Evolutionary conservation across 1,140 invertebrate genomes (phyloP), one percentile per base, ranked within the genome.

Genomic region (Mya arenaria): DNA sequence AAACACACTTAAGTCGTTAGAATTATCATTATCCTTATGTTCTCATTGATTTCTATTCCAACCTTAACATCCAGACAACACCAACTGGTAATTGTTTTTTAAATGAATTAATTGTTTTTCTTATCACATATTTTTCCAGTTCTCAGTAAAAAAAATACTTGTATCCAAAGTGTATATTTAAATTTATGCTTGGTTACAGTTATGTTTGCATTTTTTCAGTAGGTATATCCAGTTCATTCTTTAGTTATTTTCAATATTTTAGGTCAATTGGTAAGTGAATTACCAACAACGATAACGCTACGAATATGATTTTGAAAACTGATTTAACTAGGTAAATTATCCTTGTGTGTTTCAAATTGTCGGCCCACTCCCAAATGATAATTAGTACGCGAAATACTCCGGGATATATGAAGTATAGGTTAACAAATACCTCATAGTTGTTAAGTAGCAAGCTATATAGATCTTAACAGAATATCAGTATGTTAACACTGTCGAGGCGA

Each of bases 401-500:
- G 41, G 8, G 13, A 55, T 60, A 56, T 25, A 74, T 3, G 32
- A 34, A 37, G n/a, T n/a, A 74, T 23, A 74, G 37, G 55, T 56
- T 34, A 60, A 39, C 36, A 58, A 34, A 52, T 58, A 58, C 56
- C 13, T 36, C 30, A 52, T 52, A 69, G 69, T 74, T 74, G 71
- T 74, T 32, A 74, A 74, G 36, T 60, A 74, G 71, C 25, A 28
- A 28, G 15, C 37, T 32, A 74, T 25, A 55, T 34, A 74, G 58
- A 60, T 74, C 55, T 28, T 28, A 1, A 0, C 30, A 4, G 23
- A 68, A 44, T 69, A 69, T 69, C 66, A 48, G 55, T 74, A 39
- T 74, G 71, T 74, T 74, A 74, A 74, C 71, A 56, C 71, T 74
- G 37, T 58, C 41, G 55, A 74, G 71, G 34, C 60, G 71, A 74